A percentile compares a stretch with the other conserved stretches of the same genome.
Conservation (phyloP, 2,113 vertebrate species). For the Nothoprocta perdicaria region DNA sequence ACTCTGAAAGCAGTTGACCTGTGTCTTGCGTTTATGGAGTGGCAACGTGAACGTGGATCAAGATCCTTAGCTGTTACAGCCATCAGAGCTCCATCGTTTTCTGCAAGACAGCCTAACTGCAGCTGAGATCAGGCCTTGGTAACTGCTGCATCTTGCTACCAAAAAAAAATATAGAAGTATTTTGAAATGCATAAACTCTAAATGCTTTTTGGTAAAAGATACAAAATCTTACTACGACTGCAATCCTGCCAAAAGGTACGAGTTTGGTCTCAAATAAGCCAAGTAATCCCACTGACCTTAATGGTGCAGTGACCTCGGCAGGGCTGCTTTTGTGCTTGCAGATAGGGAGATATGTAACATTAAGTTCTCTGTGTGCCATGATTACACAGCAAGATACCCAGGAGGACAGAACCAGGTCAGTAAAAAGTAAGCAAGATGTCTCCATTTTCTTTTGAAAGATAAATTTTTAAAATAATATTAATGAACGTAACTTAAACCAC, state of each 20-base stretch:
- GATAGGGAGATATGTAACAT: not conserved
- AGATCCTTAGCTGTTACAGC: not conserved
- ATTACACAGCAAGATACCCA: accelerated
- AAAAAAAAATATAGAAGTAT: not conserved
- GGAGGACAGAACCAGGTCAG: not conserved
- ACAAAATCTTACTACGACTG: not conserved
- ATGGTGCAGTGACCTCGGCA: not conserved
- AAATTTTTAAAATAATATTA: not conserved
- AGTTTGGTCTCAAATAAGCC: not conserved
- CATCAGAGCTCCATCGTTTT: not conserved
- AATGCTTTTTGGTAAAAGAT: not conserved
- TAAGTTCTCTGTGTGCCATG: not conserved
- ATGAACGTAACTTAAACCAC: not conserved
- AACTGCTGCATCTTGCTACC: not conserved
- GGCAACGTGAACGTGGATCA: not conserved
- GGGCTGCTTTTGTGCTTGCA: not conserved
- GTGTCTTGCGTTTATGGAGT: not conserved
- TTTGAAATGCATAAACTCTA: not conserved
- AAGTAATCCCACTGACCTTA: not conserved
- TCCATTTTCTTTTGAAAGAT: not conserved
- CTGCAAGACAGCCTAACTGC: not conserved
- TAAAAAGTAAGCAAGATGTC: not conserved
- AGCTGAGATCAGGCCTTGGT: not conserved
- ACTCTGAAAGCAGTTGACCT: not conserved
- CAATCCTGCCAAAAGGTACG: not conserved